Conservation (phyloP, 2,797 vertebrate genomes). For the Gastrophryne carolinensis region DNA sequence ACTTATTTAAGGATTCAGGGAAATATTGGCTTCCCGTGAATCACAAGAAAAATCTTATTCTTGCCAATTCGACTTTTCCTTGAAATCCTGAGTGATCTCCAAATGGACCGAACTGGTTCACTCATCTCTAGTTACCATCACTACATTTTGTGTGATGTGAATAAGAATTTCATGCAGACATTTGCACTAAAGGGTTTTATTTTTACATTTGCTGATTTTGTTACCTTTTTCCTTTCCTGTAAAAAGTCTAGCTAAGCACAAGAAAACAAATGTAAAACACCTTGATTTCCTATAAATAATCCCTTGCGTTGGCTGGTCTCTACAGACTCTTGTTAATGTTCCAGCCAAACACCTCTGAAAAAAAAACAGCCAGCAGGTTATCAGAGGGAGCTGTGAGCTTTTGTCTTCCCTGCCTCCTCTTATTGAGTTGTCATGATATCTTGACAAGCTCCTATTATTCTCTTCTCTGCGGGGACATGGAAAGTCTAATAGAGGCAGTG, state of each 20-base stretch:
- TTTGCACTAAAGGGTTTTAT: background rate
- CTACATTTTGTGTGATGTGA: too few species aligned
- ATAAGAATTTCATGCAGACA: background rate
- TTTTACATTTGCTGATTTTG: background rate
- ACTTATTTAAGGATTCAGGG: too few species aligned
- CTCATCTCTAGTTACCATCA: too few species aligned
- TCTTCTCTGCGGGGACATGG: conserved; percentile 46
- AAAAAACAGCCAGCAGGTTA: conserved; percentile 36
- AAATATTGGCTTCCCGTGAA: too few species aligned
- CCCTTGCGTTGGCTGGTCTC: conserved; percentile 4
- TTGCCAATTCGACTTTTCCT: too few species aligned
- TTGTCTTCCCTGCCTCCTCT: conserved; percentile 50
- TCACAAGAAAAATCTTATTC: too few species aligned
- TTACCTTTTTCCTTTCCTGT: background rate
- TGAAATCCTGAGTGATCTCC: too few species aligned
- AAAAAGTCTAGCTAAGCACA: background rate
- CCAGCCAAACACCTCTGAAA: conserved; percentile 20
- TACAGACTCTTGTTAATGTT: conserved; percentile 19
- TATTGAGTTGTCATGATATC: conserved; percentile 54
- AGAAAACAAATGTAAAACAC: background rate
- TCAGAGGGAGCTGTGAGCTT: conserved; percentile 21
- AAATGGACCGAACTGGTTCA: too few species aligned
- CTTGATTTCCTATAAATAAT: background rate
- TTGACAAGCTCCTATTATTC: conserved; percentile 53
- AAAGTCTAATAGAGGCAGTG: conserved; percentile 48